phyloP scores from a whole-genome alignment of 2,797 vertebrate genomes.

The Danio jaintianensis region DNA sequence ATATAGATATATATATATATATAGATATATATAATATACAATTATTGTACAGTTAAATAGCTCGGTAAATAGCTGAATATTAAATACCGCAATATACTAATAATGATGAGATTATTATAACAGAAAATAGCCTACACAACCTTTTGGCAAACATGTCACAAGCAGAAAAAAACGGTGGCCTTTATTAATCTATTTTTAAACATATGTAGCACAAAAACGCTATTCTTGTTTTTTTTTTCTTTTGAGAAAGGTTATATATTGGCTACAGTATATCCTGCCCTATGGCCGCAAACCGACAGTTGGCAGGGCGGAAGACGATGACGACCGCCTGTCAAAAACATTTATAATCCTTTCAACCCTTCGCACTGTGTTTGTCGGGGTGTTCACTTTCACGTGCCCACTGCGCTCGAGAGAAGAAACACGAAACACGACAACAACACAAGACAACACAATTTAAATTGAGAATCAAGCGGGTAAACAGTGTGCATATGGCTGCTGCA shows the following conservation, averaged over 20 bases:
- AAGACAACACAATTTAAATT: conserved; percentile 87
- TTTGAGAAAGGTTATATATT: background rate
- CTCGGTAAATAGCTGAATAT: background rate
- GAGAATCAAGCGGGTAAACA: conserved; percentile 90
- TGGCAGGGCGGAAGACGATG: conserved; percentile 33
- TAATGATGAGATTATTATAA: background rate
- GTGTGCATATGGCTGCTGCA: conserved; percentile 86
- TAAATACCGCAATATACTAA: background rate
- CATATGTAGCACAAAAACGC: background rate
- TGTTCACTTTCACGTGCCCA: conserved; percentile 71
- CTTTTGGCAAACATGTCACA: background rate
- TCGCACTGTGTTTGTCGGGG: conserved; percentile 61
- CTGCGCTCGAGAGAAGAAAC: conserved; percentile 70
- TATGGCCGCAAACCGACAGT: background rate
- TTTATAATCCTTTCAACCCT: conserved; percentile 65
- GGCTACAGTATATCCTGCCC: too few species aligned
- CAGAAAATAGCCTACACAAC: background rate
- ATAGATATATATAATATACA: too few species aligned
- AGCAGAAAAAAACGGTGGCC: background rate
- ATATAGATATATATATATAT: too few species aligned
- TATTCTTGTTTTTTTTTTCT: background rate
- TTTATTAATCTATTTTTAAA: background rate
- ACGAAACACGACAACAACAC: conserved; percentile 71
- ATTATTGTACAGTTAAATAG: too few species aligned
- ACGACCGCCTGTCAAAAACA: conserved; percentile 56